Base-by-base conservation (phyloP, 2,888 invertebrate species). In the Malthinus seriepunctatus region DNA sequence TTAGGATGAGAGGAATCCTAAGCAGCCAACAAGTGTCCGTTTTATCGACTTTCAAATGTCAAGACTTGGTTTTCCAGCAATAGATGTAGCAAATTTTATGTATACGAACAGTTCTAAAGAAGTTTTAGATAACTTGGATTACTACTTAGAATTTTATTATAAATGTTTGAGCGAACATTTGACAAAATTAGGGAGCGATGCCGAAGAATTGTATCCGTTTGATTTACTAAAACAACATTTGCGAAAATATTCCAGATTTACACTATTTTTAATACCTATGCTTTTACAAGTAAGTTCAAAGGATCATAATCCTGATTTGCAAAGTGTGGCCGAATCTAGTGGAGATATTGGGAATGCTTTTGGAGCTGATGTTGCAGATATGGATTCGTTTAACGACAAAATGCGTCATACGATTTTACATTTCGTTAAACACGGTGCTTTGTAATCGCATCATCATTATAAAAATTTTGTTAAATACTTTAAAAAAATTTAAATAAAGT, bases 41-140 rank as follows among this genome's bases (percentile, higher is more conserved):
- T 52, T 73, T 1, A 14, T 73, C 7, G 73, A 73, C 49, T 72
- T 69, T 68, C 72, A 73, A 60, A 32, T 69, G 33, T 59, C 67
- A 32, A 48, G 32, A 32, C 8, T 65, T 2, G 58, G 51, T 15
- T 47, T 60, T 10, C 72, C 71, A 9, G 63, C 65, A 8, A 42
- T 61, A 10, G 72, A 72, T 51, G 15, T 73, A 5, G 56, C 65
- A 5, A 70, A 67, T 35, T 70, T 71, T 37, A 62, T 73, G 14
- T 68, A 63, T 33, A 58, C 61, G 2, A 60, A 62, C 44, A 58
- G 64, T 37, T 8, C 42, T 12, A 60, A 59, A 1, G 66, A 68
- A 46, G 44, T 60, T 3, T 49, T 66, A 39, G 31, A 31, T 10
- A 38, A 60, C 12, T 23, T 31, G 7, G 23, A 23, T 44, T 6